phyloP scores from a whole-genome alignment of 2,797 vertebrate genomes.

The Capromys pilorides region DNA sequence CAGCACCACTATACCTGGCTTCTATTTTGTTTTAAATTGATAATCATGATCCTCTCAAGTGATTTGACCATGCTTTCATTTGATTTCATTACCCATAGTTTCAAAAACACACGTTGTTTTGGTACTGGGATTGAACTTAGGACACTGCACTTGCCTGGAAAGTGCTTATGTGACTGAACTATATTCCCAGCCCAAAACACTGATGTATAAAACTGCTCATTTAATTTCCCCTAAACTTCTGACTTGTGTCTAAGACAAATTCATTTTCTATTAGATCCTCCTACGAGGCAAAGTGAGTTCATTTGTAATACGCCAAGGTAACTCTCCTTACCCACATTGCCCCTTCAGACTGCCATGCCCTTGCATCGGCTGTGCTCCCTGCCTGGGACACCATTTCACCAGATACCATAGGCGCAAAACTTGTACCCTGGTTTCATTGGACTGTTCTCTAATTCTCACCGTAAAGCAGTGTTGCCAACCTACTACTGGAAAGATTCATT shows the following conservation, averaged over 20 bases:
- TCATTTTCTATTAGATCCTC: constrained; percentile 54
- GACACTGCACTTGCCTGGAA: no score
- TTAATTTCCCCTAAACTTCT: constrained; percentile 7
- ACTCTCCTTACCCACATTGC: not conserved
- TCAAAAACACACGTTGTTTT: not conserved
- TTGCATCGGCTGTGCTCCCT: not conserved
- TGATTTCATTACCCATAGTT: constrained; percentile 1
- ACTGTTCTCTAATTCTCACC: constrained; percentile 18
- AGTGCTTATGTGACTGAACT: no score
- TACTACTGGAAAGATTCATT: not conserved
- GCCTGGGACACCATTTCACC: not conserved
- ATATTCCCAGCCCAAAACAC: not conserved
- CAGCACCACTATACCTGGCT: not conserved
- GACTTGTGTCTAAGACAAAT: not conserved
- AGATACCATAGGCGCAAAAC: not conserved
- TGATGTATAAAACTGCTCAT: constrained; percentile 35
- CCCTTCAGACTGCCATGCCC: constrained; percentile 18
- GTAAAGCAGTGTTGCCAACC: not conserved
- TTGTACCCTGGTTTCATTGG: not conserved
- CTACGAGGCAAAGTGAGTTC: constrained; percentile 14
- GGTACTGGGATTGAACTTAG: no score
- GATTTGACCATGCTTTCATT: constrained; percentile 21
- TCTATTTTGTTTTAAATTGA: constrained; percentile 29
- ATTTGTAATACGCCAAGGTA: constrained; percentile 12
- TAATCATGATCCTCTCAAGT: constrained; percentile 16